Conservation (phyloP, 2,797 vertebrate species). For the Crocidura indochinensis region DNA sequence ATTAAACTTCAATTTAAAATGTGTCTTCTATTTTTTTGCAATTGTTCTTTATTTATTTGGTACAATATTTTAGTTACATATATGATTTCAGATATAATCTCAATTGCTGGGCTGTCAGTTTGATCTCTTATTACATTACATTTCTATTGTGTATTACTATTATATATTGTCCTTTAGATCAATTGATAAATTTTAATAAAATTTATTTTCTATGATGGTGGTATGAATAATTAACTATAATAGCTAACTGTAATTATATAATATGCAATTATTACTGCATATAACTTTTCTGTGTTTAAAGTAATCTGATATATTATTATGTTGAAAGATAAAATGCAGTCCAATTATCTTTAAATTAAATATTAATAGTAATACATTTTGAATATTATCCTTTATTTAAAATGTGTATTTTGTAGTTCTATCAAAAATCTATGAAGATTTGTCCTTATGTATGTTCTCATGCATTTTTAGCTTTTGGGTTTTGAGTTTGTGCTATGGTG, state of each 20-base stretch:
- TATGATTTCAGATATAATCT: neutral
- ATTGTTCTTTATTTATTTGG: neutral
- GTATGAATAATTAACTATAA: neutral
- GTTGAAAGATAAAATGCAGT: too few relatives aligned
- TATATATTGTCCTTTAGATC: neutral
- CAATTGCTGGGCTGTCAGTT: neutral
- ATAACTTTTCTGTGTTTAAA: neutral
- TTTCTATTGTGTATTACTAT: neutral
- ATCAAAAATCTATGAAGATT: neutral
- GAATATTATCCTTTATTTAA: too few relatives aligned
- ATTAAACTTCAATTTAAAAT: neutral
- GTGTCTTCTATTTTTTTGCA: neutral
- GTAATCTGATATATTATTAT: neutral
- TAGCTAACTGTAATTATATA: neutral
- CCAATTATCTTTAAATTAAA: too few relatives aligned
- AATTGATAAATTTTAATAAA: neutral
- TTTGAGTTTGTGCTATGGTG: neutral
- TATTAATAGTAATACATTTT: too few relatives aligned
- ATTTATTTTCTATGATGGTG: neutral
- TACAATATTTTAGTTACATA: neutral
- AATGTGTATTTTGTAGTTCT: neutral
- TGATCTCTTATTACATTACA: neutral
- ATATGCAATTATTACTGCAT: neutral
- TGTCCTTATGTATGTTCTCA: neutral
- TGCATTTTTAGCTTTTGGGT: neutral